Conservation (phyloP, 2,113 vertebrate genomes). For the Mesitornis unicolor region DNA sequence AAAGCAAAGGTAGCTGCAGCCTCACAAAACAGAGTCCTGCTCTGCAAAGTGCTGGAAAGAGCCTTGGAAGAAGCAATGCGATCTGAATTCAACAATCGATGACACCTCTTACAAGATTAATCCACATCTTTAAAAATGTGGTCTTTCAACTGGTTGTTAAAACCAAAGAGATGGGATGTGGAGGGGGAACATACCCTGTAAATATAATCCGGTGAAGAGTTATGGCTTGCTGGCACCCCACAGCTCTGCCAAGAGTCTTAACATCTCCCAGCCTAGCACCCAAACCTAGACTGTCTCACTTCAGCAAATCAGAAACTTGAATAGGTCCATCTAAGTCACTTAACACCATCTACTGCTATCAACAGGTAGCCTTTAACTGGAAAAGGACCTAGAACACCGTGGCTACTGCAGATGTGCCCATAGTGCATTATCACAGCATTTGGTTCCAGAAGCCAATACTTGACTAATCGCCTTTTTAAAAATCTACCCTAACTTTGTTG, state of each 20-base stretch:
- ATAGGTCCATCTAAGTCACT: background rate
- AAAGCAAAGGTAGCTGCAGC: background rate
- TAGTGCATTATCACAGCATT: background rate
- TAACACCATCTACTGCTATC: background rate
- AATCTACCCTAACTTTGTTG: background rate
- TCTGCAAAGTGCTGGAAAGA: background rate
- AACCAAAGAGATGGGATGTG: background rate
- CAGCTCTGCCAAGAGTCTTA: background rate
- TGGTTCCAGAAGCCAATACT: background rate
- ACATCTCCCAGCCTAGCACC: rapidly evolving
- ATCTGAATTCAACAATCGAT: background rate
- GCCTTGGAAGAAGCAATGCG: background rate
- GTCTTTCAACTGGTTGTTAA: background rate
- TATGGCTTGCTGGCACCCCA: background rate
- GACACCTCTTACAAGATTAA: background rate
- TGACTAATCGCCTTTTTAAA: background rate
- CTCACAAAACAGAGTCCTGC: background rate
- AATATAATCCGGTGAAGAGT: background rate
- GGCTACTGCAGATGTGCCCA: background rate
- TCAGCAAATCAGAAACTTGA: background rate
- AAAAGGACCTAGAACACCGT: background rate
- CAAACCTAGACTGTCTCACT: background rate
- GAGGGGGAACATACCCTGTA: background rate
- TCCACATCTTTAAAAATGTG: background rate
- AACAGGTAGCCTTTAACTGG: background rate